phyloP scores from a whole-genome alignment of 2,797 vertebrate species.

The Ctenopoma multispine region DNA sequence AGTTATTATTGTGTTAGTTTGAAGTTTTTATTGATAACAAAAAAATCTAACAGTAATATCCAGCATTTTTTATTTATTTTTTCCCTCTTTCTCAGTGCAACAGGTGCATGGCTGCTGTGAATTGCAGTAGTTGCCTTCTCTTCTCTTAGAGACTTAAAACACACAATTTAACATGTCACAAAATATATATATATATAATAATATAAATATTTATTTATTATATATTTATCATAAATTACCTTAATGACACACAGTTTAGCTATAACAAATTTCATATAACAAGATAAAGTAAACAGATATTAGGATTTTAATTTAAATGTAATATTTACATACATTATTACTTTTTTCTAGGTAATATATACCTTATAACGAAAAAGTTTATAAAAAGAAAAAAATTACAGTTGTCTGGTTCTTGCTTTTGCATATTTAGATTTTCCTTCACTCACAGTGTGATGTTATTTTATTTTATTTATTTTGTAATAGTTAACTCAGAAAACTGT shows the following conservation, averaged over 20 bases:
- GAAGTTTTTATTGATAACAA: too few species aligned
- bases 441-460: background rate
- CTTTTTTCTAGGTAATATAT: background rate
- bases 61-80: too few species aligned
- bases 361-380: background rate
- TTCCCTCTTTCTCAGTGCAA: constrained; percentile 44
- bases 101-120: constrained; percentile 57
- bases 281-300: background rate
- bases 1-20: background rate
- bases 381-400: background rate
- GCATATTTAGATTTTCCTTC: background rate
- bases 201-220: too few species aligned
- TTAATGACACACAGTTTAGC: background rate
- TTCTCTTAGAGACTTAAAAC: background rate
- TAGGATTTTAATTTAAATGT: background rate
- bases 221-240: background rate
- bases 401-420: background rate
- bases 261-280: background rate
- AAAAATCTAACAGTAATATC: too few species aligned
- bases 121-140: background rate
- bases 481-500: background rate
- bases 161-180: background rate
- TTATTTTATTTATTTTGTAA: background rate
- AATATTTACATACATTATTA: background rate
- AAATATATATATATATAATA: too few species aligned